A percentile compares a stretch with the other conserved stretches of the same genome.
Evolutionary conservation across 2,888 invertebrate genomes (phyloP).

Genomic region (Drosophila melanosoma): DNA sequence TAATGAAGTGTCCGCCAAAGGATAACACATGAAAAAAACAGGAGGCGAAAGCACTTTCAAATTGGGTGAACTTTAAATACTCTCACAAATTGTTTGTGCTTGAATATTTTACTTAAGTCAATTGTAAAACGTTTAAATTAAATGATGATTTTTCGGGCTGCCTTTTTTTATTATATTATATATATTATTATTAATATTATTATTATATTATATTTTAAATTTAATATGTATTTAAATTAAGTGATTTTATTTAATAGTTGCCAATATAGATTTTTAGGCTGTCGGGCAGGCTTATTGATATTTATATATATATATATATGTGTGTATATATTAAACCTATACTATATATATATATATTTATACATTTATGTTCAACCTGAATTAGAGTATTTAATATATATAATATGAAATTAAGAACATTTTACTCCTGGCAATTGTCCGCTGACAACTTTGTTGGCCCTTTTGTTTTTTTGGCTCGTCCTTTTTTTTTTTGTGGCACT

Average conservation of each 20-base stretch:
- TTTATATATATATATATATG: neutral
- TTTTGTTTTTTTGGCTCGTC: neutral
- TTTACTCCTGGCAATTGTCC: conserved; percentile 58
- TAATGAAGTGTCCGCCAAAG: conserved; percentile 70
- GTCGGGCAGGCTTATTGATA: neutral
- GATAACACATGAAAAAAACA: conserved; percentile 58
- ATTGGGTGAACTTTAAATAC: neutral
- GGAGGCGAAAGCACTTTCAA: neutral
- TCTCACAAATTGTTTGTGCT: neutral
- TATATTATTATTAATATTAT: too few relatives aligned
- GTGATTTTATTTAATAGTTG: neutral
- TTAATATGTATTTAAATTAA: neutral
- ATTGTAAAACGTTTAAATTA: neutral
- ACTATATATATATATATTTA: neutral
- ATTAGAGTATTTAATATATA: conserved; percentile 49
- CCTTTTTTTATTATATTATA: neutral
- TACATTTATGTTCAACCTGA: rapidly evolving
- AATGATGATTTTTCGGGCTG: neutral
- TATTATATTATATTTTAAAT: neutral
- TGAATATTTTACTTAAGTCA: neutral
- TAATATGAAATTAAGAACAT: conserved; percentile 39
- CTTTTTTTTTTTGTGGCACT: conserved; percentile 8
- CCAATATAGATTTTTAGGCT: neutral
- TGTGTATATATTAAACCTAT: too few relatives aligned
- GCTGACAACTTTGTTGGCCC: conserved; percentile 31